Base-by-base conservation (phyloP, 2,113 vertebrate genomes). In the Seriola quinqueradiata region DNA sequence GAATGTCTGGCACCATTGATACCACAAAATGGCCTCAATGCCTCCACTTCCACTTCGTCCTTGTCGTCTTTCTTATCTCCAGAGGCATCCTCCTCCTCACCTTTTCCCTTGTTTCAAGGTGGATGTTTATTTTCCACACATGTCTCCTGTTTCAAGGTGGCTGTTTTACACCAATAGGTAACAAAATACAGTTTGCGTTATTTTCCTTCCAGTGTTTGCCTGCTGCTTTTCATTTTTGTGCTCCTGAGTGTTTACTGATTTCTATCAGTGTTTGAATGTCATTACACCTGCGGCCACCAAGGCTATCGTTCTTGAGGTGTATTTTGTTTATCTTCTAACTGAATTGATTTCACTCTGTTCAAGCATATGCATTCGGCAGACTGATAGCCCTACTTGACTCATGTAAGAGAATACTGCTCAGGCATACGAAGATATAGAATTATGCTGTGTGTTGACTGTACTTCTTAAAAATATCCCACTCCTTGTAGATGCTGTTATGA, bases 1-100 rank as follows among this genome's bases (percentile, higher is more conserved):
- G 90, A 89, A 87, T 92, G 75, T 91, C 90, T 91, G 93, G 91
- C 93, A 89, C 90, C 92, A 90, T 69, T 64, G 82, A 90, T 87
- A 89, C 88, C 84, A 81, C 89, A 87, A 77, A 90, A 87, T 82
- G 82, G 88, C 90, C 90, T 81, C 87, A 77, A 52, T 72, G 80
- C 83, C 76, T 91, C 85, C 70, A 79, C 78, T 87, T 90, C 87
- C 85, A 77, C 82, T 77, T 83, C 54, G 73, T 69, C 89, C 85
- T 85, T 90, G 84, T 82, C 72, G 50, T 78, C 34, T 52, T 57
- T 82, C 74, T 87, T 89, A 86, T 89, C 82, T 66, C 68, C 60
- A 72, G 59, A 38, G 16, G 66, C 86, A 85, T 86, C 80, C 3
- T 73, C 90, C 79, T 80, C 87, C 85, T 87, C 87, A 86, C 83